Evolutionary conservation across 2,113 vertebrate genomes (phyloP).

Genomic region (Thomomys bottae): DNA sequence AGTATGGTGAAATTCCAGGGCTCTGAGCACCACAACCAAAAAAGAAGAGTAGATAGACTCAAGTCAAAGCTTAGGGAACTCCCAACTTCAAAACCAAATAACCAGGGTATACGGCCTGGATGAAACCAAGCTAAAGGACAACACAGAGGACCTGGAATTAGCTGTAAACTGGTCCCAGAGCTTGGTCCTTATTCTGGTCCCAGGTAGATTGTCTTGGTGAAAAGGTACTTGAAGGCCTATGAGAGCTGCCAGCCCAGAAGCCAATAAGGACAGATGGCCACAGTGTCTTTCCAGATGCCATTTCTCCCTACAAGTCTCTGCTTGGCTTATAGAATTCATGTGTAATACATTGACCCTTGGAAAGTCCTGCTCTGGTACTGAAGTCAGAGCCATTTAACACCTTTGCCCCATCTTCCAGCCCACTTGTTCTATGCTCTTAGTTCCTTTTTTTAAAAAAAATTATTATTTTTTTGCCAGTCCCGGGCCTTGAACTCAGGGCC

Average conservation of each 20-base stretch:
- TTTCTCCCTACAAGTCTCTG: not conserved
- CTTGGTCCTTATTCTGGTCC: not conserved
- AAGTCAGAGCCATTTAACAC: not conserved
- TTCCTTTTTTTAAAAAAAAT: too few species aligned
- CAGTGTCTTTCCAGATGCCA: not conserved
- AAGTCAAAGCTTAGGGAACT: not conserved
- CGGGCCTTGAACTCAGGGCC: too few species aligned
- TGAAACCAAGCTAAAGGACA: not conserved
- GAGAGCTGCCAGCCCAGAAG: not conserved
- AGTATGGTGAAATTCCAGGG: not conserved
- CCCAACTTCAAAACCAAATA: constrained; percentile 21
- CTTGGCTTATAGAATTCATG: not conserved
- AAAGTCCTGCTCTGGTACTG: not conserved
- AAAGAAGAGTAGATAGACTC: not conserved
- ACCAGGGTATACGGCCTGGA: not conserved
- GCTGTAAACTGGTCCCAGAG: not conserved
- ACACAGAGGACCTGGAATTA: not conserved
- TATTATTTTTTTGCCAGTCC: not conserved
- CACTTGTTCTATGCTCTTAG: too few species aligned
- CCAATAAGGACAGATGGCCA: not conserved
- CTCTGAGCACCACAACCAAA: not conserved
- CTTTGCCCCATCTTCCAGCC: not conserved
- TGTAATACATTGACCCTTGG: not conserved
- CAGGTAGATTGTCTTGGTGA: not conserved
- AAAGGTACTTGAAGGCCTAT: not conserved